Conservation (phyloP, 23 tunicate genomes). For the Aplidium turbinatum region DNA sequence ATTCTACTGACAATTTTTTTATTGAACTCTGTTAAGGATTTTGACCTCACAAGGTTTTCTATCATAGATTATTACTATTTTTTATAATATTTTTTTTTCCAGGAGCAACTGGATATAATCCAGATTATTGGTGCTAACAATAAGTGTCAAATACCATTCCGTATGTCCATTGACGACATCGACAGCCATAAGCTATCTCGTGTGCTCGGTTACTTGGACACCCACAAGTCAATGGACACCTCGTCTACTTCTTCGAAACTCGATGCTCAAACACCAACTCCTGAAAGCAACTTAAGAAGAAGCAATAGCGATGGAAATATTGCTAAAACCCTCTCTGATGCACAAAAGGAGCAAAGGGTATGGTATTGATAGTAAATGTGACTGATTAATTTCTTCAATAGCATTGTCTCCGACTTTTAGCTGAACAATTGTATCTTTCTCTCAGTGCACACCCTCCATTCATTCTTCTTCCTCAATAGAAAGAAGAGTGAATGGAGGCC, state of each 20-base stretch:
- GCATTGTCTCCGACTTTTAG: no score
- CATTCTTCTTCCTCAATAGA: no score
- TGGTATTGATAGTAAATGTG: no score
- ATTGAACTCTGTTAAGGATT: no score
- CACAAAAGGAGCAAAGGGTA: constrained; percentile 79
- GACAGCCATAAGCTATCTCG: constrained; percentile 51
- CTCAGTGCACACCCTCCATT: no score
- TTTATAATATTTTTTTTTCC: background rate
- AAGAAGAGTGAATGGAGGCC: no score
- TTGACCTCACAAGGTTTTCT: no score
- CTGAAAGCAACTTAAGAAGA: constrained; percentile 40
- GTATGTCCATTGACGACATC: constrained; percentile 50
- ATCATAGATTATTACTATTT: no score
- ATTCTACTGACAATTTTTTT: no score
- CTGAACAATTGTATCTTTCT: no score
- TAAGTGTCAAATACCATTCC: background rate
- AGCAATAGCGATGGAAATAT: constrained; percentile 85
- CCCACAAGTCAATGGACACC: constrained; percentile 26
- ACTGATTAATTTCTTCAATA: no score
- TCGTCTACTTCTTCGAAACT: background rate
- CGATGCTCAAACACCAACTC: no score
- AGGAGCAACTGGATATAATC: constrained; percentile 83
- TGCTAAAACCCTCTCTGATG: constrained; percentile 48
- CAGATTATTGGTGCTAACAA: constrained; percentile 53
- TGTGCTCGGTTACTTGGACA: constrained; percentile 58